A percentile compares a stretch with the other conserved stretches of the same genome.
Evolutionary conservation across 53 echinoderm and acorn worm species (phyloP).

Genomic region (Arbacia lixula): DNA sequence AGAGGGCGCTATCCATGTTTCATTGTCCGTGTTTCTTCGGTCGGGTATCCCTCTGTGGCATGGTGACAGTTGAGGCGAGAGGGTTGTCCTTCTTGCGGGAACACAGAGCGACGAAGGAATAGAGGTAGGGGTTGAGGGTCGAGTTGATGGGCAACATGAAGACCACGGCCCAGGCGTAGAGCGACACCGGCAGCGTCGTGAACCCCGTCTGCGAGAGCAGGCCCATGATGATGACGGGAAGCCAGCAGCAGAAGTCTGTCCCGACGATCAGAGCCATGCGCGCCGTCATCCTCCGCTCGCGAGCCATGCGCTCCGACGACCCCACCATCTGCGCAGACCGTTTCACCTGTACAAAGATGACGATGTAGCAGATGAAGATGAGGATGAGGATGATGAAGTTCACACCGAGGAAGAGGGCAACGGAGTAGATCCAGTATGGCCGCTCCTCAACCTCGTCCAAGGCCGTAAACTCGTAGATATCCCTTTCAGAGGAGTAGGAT

Average conservation of each 20-base stretch:
- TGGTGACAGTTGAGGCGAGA: background rate
- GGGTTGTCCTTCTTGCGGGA: background rate
- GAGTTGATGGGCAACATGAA: constrained; percentile 36
- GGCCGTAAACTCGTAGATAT: background rate
- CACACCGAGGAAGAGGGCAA: constrained; percentile 28
- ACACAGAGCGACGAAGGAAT: constrained; percentile 9
- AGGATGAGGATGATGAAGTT: constrained; percentile 6
- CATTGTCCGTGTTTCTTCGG: no score
- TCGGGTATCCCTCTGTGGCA: no score
- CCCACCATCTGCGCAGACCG: constrained; percentile 9
- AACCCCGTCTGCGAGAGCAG: constrained; percentile 8
- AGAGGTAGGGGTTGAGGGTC: constrained; percentile 25
- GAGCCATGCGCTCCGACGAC: background rate
- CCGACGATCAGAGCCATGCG: constrained; percentile 36
- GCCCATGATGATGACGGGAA: constrained; percentile 48
- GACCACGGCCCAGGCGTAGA: constrained; percentile 19
- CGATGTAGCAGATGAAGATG: constrained; percentile 25
- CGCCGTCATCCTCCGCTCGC: constrained; percentile 4
- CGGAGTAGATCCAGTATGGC: constrained; percentile 22
- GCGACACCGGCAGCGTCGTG: constrained; percentile 3
- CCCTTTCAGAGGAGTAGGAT: background rate
- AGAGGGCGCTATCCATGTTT: no score
- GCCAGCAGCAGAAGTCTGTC: constrained; percentile 40
- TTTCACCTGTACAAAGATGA: constrained; percentile 16
- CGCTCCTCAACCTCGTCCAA: background rate